Percentiles rank a stretch among this genome's conserved stretches.
These are phyloP conservation scores for Druceiella hillmani DNA, from an alignment of 2,888 invertebrate species.

Conservation along the genomic window DNA sequence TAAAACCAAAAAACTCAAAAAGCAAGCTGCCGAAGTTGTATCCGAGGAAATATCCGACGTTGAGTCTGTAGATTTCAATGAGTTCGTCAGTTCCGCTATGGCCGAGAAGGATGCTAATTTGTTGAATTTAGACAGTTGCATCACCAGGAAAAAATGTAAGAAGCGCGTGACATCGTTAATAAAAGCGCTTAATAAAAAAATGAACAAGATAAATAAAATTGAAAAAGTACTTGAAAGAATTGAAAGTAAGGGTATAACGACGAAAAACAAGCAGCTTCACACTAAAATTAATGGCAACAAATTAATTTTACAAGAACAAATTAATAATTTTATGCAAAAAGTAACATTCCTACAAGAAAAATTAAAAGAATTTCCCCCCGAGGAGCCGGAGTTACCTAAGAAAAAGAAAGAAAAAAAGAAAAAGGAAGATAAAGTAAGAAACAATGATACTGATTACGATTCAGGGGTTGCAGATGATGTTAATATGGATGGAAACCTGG, in stretches of 20 bases:
- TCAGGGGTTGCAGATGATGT: no score
- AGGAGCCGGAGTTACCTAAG: conserved; percentile 22
- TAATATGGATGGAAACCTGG: no score
- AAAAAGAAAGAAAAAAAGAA: conserved; percentile 20
- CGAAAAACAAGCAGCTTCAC: conserved; percentile 36
- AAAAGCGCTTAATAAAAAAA: conserved; percentile 33
- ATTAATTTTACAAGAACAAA: conserved; percentile 30
- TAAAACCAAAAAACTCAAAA: no score
- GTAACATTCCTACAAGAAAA: conserved; percentile 30
- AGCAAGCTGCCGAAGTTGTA: no score
- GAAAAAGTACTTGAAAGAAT: conserved; percentile 33
- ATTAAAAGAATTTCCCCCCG: conserved; percentile 27
- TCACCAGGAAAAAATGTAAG: conserved; percentile 31
- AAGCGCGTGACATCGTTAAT: conserved; percentile 31
- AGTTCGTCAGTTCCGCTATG: no score
- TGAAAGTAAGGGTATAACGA: conserved; percentile 35
- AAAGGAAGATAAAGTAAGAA: conserved; percentile 15
- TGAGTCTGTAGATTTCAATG: no score
- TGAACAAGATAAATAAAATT: conserved; percentile 29
- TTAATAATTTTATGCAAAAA: conserved; percentile 31
- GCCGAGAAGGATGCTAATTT: no score
- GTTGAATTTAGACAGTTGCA: conserved; percentile 36
- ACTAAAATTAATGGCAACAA: conserved; percentile 39
- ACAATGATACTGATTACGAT: no score
- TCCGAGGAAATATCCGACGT: no score